A percentile compares a stretch with the other conserved stretches of the same genome.
Conservation (phyloP, 2,113 vertebrate genomes). For the Thunnus thynnus region DNA sequence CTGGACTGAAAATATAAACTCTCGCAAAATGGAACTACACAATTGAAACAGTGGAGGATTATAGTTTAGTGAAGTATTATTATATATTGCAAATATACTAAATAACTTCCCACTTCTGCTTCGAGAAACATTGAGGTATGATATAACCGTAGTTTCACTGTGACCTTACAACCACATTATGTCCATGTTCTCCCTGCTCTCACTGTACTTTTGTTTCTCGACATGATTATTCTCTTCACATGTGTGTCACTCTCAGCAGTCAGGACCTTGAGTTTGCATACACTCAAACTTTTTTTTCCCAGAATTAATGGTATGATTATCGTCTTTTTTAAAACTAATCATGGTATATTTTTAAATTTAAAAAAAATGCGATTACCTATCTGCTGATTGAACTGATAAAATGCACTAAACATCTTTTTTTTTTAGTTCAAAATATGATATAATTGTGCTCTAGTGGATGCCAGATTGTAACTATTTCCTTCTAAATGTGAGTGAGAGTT, state of each 20-base stretch:
- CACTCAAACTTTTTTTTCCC: not conserved
- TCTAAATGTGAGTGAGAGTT: not conserved
- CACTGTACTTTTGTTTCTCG: constrained; percentile 5
- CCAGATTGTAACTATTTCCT: not conserved
- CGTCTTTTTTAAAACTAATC: no score
- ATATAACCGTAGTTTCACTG: constrained; percentile 9
- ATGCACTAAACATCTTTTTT: no score
- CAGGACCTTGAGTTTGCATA: not conserved
- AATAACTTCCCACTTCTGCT: constrained; percentile 49
- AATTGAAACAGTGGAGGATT: not conserved
- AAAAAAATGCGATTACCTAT: no score
- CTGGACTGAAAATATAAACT: not conserved
- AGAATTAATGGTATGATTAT: not conserved
- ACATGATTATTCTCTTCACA: not conserved
- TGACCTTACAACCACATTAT: not conserved
- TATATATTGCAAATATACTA: not conserved
- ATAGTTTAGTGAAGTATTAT: not conserved
- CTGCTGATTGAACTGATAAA: no score
- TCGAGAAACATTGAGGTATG: constrained; percentile 3
- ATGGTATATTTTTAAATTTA: no score
- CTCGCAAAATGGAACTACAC: constrained; percentile 4
- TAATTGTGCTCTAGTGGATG: not conserved
- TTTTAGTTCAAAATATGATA: no score
- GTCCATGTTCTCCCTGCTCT: not conserved
- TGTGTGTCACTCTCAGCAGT: not conserved